These are phyloP conservation scores for Acropternis orthonyx DNA, from an alignment of 2,797 vertebrate genomes.

Conservation along the genomic window DNA sequence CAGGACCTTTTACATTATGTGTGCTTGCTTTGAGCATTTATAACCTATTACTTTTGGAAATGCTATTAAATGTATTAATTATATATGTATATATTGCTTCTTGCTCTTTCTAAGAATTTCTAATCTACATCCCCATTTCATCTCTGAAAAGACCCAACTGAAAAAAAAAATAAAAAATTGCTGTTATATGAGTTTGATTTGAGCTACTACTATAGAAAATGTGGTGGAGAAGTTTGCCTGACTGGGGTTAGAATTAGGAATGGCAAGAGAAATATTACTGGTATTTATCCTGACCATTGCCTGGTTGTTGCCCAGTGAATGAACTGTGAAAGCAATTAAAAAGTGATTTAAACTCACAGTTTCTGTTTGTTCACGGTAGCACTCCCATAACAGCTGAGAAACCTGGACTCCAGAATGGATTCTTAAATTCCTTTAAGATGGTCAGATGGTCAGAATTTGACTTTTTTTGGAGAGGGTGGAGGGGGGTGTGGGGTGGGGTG, in stretches of 20 bases:
- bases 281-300: background rate
- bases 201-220: background rate
- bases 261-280: background rate
- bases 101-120: background rate
- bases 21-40: background rate
- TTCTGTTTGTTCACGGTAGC: background rate
- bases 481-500: too few species aligned
- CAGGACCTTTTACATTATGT: background rate
- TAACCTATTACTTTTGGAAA: background rate
- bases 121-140: background rate
- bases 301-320: background rate
- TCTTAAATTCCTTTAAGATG: background rate
- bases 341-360: background rate
- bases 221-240: background rate
- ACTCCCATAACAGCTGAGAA: background rate
- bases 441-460: background rate
- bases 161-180: background rate
- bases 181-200: background rate
- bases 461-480: too few species aligned
- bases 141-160: background rate
- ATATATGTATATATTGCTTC: background rate
- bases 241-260: background rate
- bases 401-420: background rate
- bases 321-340: background rate
- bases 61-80: background rate